Percentiles rank a stretch among this genome's conserved stretches.
phyloP scores from a whole-genome alignment of 2,797 vertebrate species.

The Fistularia tabacaria region DNA sequence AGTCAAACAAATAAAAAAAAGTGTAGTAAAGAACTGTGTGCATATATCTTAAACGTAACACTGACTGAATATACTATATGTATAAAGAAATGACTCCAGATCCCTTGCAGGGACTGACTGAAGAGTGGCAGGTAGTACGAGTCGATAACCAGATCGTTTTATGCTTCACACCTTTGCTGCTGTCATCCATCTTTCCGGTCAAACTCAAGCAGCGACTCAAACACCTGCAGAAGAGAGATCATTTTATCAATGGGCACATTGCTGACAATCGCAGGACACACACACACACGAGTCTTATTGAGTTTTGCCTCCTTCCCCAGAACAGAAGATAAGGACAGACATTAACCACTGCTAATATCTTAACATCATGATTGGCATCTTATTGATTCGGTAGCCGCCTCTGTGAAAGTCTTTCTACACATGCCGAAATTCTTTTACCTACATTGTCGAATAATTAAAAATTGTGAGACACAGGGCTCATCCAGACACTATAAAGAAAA shows the following conservation, averaged over 20 bases:
- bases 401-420: no score
- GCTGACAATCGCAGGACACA: no score
- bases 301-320: no score
- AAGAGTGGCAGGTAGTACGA: conserved; percentile 62
- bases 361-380: no score
- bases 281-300: no score
- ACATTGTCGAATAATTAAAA: no score
- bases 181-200: conserved; percentile 26
- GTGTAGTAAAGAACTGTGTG: conserved; percentile 43
- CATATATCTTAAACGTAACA: conserved; percentile 63
- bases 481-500: no score
- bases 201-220: conserved; percentile 37
- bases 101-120: conserved; percentile 45
- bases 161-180: conserved; percentile 14
- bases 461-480: no score
- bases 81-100: conserved; percentile 34
- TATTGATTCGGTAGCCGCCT: no score
- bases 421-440: no score
- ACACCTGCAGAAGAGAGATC: conserved; percentile 35
- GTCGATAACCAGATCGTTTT: conserved; percentile 35
- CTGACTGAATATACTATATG: conserved; percentile 63
- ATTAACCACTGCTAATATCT: no score
- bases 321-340: no score
- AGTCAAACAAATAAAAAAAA: conserved; percentile 24
- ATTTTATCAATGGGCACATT: background rate